Base-by-base conservation (phyloP, 1,140 invertebrate genomes). In the Trichonephila clavata region DNA sequence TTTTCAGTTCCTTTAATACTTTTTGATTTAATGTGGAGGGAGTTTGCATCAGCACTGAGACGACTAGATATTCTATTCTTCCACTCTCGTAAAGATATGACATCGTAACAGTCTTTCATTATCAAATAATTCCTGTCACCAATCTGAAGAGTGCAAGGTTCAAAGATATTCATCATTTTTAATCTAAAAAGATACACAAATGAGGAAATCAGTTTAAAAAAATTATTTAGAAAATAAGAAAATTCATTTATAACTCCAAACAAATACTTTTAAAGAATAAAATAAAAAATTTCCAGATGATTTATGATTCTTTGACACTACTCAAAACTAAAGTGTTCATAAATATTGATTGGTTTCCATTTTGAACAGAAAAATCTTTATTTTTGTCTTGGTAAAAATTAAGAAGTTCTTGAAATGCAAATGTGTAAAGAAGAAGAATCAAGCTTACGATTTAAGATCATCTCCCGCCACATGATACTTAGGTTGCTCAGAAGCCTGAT, bases 71-170 rank as follows among this genome's bases (percentile, higher is more conserved):
- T 94, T 13, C 81, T 27, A 27, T 95, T 90, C 57, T 92, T 68
- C 97, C 97, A 97, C 86, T 97, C 96, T 88, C 97, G 96, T 60
- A 96, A 95, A 0, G 96, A 96, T 71, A 97, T 96, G 16, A 97
- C 95, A 61, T 96, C 95, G 94, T 97, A 97, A 60, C 95, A 95
- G 14, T 96, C 96, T 95, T 96, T 97, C 57, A 97, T 96, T 1
- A 96, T 96, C 95, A 97, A 97, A 94, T 96, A 97, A 95, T 97
- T 97, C 94, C 97, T 96, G 96, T 99, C 98, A 80, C 98, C 98
- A 63, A 99, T 97, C 96, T 98, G 98, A 80, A 98, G 96, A 80
- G 98, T 98, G 95, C 98, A 98, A n/a, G 98, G 97, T 95, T 98
- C 97, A 95, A 98, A 98, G 32, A 98, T 97, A 95, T 98, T 98